These are phyloP conservation scores for Polymixis lichenea DNA, from an alignment of 2,888 invertebrate species.

Conservation along the genomic window DNA sequence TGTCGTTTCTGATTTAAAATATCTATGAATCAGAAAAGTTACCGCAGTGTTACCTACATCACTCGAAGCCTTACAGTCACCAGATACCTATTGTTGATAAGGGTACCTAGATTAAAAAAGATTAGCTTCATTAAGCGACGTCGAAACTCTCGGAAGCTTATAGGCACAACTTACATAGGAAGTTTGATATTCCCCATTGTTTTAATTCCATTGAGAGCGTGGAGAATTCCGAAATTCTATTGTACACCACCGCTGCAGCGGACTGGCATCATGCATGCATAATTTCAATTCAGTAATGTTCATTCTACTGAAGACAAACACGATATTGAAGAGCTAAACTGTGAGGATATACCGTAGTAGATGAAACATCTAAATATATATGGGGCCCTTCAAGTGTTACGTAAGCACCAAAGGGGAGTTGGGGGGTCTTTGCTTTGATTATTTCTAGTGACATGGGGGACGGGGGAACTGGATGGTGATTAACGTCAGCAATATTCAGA, in stretches of 20 bases:
- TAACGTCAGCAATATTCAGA: no score
- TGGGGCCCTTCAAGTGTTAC: no score
- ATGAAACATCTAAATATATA: conserved; percentile 2
- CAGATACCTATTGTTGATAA: conserved; percentile 12
- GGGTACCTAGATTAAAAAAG: conserved; percentile 50
- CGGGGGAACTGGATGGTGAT: no score
- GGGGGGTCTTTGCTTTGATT: no score
- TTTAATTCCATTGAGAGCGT: conserved; percentile 73
- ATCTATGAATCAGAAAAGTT: conserved; percentile 1
- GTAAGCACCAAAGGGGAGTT: no score
- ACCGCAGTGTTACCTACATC: background rate
- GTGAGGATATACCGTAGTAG: conserved; percentile 17
- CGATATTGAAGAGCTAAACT: conserved; percentile 42
- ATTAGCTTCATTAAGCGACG: conserved; percentile 50
- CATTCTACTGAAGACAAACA: conserved; percentile 76
- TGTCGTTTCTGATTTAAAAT: background rate
- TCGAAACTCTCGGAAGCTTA: conserved; percentile 61
- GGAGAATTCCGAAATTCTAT: conserved; percentile 82
- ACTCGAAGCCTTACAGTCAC: background rate
- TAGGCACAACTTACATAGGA: conserved; percentile 65
- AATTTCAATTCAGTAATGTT: conserved; percentile 73
- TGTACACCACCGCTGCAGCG: conserved; percentile 71
- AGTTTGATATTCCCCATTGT: conserved; percentile 77
- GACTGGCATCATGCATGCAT: conserved; percentile 77
- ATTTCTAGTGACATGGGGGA: no score